Evolutionary conservation across 2,113 vertebrate genomes (phyloP).

Genomic region (Pelusios castaneus): DNA sequence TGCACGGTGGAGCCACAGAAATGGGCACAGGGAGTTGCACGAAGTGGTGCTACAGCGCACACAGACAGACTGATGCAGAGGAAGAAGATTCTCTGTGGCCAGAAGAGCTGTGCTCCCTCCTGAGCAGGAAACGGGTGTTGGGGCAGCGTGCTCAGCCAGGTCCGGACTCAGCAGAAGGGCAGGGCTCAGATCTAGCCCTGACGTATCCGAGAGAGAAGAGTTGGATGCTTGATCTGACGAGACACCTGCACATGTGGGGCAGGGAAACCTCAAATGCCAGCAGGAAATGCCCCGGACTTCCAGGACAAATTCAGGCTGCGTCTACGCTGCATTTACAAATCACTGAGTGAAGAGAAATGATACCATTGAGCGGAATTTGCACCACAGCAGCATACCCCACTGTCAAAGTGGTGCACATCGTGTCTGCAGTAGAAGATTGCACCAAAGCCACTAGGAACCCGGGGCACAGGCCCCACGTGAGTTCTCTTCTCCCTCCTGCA

Average conservation of each 20-base stretch:
- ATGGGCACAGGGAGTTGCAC: too few relatives aligned
- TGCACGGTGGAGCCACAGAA: too few relatives aligned
- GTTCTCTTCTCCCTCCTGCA: not conserved
- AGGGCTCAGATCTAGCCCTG: not conserved
- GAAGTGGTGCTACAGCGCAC: accelerated
- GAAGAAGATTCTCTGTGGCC: not conserved
- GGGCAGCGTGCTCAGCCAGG: accelerated
- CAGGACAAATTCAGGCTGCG: not conserved
- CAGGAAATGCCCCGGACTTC: not conserved
- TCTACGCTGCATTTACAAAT: not conserved
- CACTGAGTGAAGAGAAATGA: too few relatives aligned
- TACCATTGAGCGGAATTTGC: not conserved
- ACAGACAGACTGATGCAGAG: not conserved
- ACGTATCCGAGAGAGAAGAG: not conserved
- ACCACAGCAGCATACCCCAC: not conserved
- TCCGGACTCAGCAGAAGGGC: accelerated
- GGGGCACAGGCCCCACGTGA: accelerated
- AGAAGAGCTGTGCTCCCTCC: not conserved
- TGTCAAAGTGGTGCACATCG: not conserved
- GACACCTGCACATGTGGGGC: not conserved
- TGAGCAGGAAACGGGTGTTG: too few relatives aligned
- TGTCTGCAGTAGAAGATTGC: not conserved
- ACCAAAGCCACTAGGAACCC: not conserved
- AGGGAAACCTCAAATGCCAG: not conserved
- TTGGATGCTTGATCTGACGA: not conserved